Evolutionary conservation across 1,140 invertebrate species (phyloP).

Genomic region (Gonioctena quinquepunctata): DNA sequence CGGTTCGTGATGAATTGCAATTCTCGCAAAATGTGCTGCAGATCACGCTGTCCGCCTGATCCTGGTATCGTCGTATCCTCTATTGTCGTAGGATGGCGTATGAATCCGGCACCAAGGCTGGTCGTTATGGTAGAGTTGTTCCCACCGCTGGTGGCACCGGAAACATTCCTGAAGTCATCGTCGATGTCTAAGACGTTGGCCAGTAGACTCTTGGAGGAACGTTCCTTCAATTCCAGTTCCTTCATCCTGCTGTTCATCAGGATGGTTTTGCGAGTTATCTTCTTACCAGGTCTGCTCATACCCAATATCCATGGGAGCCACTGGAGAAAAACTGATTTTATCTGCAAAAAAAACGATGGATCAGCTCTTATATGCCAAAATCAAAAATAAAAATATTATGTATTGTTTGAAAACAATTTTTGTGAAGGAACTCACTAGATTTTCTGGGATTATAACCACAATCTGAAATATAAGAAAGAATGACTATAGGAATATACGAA

Average conservation of each 20-base stretch:
- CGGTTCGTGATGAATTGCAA: conserved; percentile 80
- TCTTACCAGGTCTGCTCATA: conserved; percentile 92
- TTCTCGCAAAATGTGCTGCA: conserved; percentile 80
- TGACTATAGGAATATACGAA: too few relatives aligned
- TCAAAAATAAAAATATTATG: too few relatives aligned
- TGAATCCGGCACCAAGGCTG: conserved; percentile 55
- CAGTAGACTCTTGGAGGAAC: conserved; percentile 89
- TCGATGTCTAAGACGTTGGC: conserved; percentile 95
- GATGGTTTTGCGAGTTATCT: conserved; percentile 89
- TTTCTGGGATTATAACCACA: neutral
- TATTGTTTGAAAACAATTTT: too few relatives aligned
- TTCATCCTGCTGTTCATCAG: conserved; percentile 83
- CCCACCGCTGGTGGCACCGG: conserved; percentile 41
- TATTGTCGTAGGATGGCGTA: conserved; percentile 60
- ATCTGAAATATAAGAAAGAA: neutral
- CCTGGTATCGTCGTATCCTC: conserved; percentile 61
- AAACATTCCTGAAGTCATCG: conserved; percentile 78
- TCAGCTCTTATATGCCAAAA: too few relatives aligned
- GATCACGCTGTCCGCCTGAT: conserved; percentile 60
- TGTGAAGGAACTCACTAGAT: too few relatives aligned
- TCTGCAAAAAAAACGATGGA: conserved; percentile 62
- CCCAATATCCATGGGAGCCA: conserved; percentile 95
- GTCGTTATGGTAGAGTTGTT: conserved; percentile 53
- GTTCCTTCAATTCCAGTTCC: conserved; percentile 88
- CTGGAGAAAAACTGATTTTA: conserved; percentile 90